Conservation (phyloP, 2,888 invertebrate genomes). For the Troides aeacus region DNA sequence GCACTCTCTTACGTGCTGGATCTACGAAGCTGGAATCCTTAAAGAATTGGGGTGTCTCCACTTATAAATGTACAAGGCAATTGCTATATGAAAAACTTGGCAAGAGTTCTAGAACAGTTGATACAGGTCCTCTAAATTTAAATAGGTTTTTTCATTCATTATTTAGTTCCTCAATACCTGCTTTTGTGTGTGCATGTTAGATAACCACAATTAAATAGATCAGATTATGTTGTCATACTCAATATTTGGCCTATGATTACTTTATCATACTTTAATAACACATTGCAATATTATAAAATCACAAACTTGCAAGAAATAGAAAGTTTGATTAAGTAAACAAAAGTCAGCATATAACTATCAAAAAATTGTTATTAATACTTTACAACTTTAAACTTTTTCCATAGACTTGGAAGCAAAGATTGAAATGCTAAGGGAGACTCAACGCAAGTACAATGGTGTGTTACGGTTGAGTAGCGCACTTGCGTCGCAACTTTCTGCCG, state of each 20-base stretch:
- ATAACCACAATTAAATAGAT: too few relatives aligned
- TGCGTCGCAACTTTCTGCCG: slow-evolving; percentile 85
- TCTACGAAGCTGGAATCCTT: slow-evolving; percentile 94
- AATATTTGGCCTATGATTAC: too few relatives aligned
- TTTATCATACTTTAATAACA: neutral
- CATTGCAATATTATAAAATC: neutral
- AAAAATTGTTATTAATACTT: too few relatives aligned
- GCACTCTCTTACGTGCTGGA: slow-evolving; percentile 82
- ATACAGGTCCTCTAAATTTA: slow-evolving; percentile 81
- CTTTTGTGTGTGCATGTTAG: too few relatives aligned
- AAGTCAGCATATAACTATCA: too few relatives aligned
- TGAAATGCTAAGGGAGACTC: slow-evolving; percentile 94
- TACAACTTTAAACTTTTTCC: neutral
- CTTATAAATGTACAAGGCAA: slow-evolving; percentile 98
- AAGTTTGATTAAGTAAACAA: too few relatives aligned
- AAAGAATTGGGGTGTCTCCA: slow-evolving; percentile 98
- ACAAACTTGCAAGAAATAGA: too few relatives aligned
- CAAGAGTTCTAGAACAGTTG: slow-evolving; percentile 93
- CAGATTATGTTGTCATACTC: too few relatives aligned
- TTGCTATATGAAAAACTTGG: slow-evolving; percentile 97
- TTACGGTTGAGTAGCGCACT: slow-evolving; percentile 91
- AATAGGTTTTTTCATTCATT: neutral
- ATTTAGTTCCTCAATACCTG: too few relatives aligned
- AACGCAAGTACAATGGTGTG: slow-evolving; percentile 93
- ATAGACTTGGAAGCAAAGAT: slow-evolving; percentile 95